Evolutionary conservation across 2,113 vertebrate species (phyloP), one percentile per base, ranked within the genome.

Genomic region (Pangasianodon gigas): DNA sequence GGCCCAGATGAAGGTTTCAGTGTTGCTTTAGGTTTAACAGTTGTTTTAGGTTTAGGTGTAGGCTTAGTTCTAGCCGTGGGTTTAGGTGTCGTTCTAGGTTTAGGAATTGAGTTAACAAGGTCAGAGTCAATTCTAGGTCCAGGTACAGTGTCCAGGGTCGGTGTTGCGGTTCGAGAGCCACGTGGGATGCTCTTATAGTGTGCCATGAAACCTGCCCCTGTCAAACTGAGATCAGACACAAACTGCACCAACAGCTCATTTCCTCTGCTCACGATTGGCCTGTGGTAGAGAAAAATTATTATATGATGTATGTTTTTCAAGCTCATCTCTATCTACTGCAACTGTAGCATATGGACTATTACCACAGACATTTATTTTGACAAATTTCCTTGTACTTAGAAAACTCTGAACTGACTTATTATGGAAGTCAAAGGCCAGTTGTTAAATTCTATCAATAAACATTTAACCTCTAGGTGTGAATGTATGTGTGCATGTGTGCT

Each of bases 211-310:
- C 97, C 97, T 24, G 97, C 96, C 0, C 96, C 96, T 0, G 98
- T 97, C 89, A 98, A 96, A 6, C 97, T 98, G 89, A 97, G 97
- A 91, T 98, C 98, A 0, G 98, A 98, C 46, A 98, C 97, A 29
- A 98, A 98, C 95, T 98, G 98, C 77, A 98, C 96, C 14, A 98
- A 95, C 56, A 98, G 96, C 87, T 98, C 96, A 0, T 97, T 97
- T 6, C 96, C 96, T 21, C 96, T 96, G 0, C 97, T 98, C 90
- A 96, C 94, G 46, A 98, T 93, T 2, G 91, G 91, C 62, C 96
- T 96, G 58, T 9, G n/a, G 60, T 19, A 69, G 48, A 62, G 16
- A 85, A n/a, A 88, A 41, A 92, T 29, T 32, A n/a, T 14, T 46
- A 44, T 79, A 85, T 26, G 1, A 24, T 83, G 32, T 83, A 44